phyloP scores from a whole-genome alignment of 1,140 invertebrate genomes.

The Trichonephila clavata region DNA sequence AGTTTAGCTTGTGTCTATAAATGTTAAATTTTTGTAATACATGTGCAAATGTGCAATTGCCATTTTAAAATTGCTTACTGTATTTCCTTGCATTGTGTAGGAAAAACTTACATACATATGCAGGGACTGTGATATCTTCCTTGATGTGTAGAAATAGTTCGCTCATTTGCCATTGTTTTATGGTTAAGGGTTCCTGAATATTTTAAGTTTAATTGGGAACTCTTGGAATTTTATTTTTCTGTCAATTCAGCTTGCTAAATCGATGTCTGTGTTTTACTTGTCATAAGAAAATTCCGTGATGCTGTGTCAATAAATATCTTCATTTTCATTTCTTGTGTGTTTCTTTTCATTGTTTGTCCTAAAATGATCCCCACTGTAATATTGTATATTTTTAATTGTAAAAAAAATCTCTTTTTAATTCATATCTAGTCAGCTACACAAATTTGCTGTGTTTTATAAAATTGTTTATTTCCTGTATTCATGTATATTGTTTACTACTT shows the following conservation, averaged over 20 bases:
- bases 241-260: background rate
- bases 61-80: slow-evolving; percentile 22
- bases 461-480: no score
- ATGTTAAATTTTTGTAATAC: background rate
- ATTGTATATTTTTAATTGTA: no score
- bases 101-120: background rate
- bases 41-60: background rate
- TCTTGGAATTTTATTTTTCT: slow-evolving; percentile 70
- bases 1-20: background rate
- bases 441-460: no score
- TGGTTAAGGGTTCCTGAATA: slow-evolving; percentile 58
- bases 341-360: background rate
- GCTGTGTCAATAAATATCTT: slow-evolving; percentile 61
- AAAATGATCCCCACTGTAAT: no score
- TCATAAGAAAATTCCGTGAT: slow-evolving; percentile 40
- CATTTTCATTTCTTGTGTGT: slow-evolving; percentile 44
- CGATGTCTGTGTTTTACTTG: slow-evolving; percentile 60
- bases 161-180: slow-evolving; percentile 64
- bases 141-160: slow-evolving; percentile 30
- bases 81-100: slow-evolving; percentile 3
- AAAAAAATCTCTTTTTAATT: no score
- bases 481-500: no score
- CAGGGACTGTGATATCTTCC: slow-evolving; percentile 65
- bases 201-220: slow-evolving; percentile 37
- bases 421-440: no score